Evolutionary conservation across 2,888 invertebrate genomes (phyloP).

Genomic region (Exephanes ischioxanthus): DNA sequence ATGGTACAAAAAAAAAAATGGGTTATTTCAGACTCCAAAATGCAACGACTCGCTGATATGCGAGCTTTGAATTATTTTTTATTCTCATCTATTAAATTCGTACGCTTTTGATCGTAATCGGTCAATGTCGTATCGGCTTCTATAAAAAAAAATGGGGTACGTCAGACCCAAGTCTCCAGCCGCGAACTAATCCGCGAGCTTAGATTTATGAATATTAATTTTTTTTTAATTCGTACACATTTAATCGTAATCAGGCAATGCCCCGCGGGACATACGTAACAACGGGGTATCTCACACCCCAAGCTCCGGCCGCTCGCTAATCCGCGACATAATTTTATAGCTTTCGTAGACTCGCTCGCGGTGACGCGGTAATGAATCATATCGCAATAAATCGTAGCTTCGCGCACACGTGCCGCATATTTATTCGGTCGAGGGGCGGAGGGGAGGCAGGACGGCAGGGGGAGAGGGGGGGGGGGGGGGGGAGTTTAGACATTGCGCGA

Average conservation of each 20-base stretch:
- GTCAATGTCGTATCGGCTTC: too few species aligned
- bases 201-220: too few species aligned
- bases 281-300: not conserved
- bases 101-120: too few species aligned
- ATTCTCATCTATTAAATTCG: too few species aligned
- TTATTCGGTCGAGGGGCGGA: not conserved
- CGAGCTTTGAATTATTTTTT: not conserved
- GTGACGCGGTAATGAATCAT: slow-evolving; percentile 53
- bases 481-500: not conserved
- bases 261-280: not conserved
- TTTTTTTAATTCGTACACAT: too few species aligned
- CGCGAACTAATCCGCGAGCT: too few species aligned
- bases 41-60: too few species aligned
- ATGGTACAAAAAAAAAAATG: not conserved
- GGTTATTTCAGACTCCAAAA: too few species aligned
- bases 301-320: not conserved
- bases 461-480: not conserved
- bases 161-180: too few species aligned
- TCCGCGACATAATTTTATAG: slow-evolving; percentile 13
- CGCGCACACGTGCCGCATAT: slow-evolving; percentile 2
- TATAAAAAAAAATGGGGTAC: too few species aligned
- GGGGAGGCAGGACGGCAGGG: not conserved
- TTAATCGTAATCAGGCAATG: not conserved
- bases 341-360: not conserved
- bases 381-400: slow-evolving; percentile 31